Conservation (phyloP, 2,113 vertebrate species). For the Gadus macrocephalus region DNA sequence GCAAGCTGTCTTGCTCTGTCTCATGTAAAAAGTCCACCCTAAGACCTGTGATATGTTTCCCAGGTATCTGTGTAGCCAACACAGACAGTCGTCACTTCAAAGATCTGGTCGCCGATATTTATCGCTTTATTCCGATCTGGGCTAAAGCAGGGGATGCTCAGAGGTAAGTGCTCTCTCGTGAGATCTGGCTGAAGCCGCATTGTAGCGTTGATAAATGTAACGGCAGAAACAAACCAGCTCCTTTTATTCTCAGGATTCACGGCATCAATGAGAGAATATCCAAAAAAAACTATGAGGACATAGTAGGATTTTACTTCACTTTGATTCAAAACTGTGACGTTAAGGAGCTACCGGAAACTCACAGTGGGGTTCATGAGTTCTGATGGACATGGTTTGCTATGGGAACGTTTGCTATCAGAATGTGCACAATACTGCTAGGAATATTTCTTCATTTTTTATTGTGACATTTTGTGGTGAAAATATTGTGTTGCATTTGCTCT, state of each 20-base stretch:
- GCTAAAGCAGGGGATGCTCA: constrained; percentile 66
- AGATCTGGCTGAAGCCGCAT: not conserved
- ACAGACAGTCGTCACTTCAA: constrained; percentile 89
- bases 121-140: constrained; percentile 79
- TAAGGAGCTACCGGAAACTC: constrained; percentile 63
- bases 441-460: too few relatives aligned
- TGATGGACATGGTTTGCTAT: constrained; percentile 37
- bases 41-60: not conserved
- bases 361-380: constrained; percentile 76
- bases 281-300: constrained; percentile 75
- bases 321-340: constrained; percentile 88
- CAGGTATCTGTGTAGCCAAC: constrained; percentile 83
- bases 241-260: constrained; percentile 74
- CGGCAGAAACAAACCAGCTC: not conserved
- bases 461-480: too few relatives aligned
- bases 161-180: constrained; percentile 66
- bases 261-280: constrained; percentile 93
- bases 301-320: constrained; percentile 81
- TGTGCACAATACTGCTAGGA: too few relatives aligned
- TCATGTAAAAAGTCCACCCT: too few relatives aligned
- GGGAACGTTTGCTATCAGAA: too few relatives aligned
- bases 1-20: too few relatives aligned
- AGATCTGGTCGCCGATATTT: constrained; percentile 77
- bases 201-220: not conserved
- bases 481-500: too few relatives aligned